Base-by-base conservation (phyloP, 2,113 vertebrate genomes). In the Willisornis vidua region DNA sequence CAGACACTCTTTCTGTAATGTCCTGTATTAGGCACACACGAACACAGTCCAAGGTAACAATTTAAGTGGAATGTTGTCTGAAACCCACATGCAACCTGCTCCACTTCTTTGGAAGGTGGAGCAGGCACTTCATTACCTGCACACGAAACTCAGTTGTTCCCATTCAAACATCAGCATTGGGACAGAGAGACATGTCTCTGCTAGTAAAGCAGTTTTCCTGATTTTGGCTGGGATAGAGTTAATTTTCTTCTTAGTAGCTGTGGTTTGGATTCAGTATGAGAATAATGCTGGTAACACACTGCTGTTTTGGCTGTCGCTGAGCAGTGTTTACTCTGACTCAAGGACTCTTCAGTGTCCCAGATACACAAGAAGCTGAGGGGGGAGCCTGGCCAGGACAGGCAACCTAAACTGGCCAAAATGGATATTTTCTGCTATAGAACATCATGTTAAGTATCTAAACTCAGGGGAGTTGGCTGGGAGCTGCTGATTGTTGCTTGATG, bases 21-120 rank as follows among this genome's bases (percentile, higher is more conserved):
- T 3, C 17, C 14, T 65, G 41, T 87, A 85, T 76, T 8, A 93
- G 46, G 37, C 22, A 48, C 45, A 72, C 0, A 2, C 55, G 66
- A 87, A 52, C 58, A 80, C 6, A 39, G 46, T 61, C n/a, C 71
- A 76, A 87, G 33, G 75, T 90, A 74, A 87, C 75, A 92, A 92
- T 88, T 91, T 72, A 68, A 57, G 75, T 43, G 94, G 88, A 95
- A 97, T 85, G 88, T 29, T 79, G 92, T 19, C 78, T 0, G 0
- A 94, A 59, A 93, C 54, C 37, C 45, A 11, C 2, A 9, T 45
- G 70, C 13, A 94, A 96, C 74, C 81, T 68, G 90, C 78, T 82
- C 72, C 62, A 41, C 59, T 83, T 59, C 94, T 90, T 57, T 87
- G 54, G 45, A 68, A 94, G 87, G 90, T 20, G 88, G 67, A 93